Percentiles rank a stretch among this genome's conserved stretches.
Evolutionary conservation across 2,113 vertebrate genomes (phyloP).

Genomic region (Colistium nudipinnis): DNA sequence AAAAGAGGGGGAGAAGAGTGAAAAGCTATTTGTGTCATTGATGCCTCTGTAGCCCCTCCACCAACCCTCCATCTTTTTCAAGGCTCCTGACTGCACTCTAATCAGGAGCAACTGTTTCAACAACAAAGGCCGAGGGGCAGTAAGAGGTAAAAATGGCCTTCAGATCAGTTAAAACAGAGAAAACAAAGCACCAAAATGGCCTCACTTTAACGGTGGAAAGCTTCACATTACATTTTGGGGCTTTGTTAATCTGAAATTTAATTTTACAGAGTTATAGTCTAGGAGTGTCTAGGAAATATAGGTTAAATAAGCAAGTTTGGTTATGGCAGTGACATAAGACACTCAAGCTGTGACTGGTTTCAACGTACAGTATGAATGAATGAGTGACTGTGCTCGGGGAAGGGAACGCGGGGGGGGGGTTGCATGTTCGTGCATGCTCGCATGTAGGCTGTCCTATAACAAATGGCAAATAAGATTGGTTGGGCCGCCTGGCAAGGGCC

Average conservation of each 20-base stretch:
- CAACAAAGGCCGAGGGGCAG: conserved; percentile 72
- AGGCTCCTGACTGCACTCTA: conserved; percentile 74
- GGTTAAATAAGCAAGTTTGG: conserved; percentile 19
- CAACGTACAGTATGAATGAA: conserved; percentile 44
- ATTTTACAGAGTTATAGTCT: conserved; percentile 8
- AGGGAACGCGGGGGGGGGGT: conserved; percentile 15
- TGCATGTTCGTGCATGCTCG: conserved; percentile 62
- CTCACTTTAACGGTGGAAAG: conserved; percentile 51
- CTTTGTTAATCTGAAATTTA: conserved; percentile 17
- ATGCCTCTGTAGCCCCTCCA: conserved; percentile 72
- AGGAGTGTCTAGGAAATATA: background rate
- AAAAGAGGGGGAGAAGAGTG: conserved; percentile 65
- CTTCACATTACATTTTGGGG: background rate
- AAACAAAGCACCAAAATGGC: conserved; percentile 47
- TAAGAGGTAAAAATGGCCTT: conserved; percentile 59
- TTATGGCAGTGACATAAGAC: conserved; percentile 24
- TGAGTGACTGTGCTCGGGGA: conserved; percentile 51
- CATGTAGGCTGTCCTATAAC: conserved; percentile 53
- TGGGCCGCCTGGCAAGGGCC: conserved; percentile 69
- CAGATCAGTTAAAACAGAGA: conserved; percentile 59
- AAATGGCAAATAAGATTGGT: conserved; percentile 66
- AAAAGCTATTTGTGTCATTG: conserved; percentile 82
- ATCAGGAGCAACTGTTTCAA: conserved; percentile 86
- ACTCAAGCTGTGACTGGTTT: conserved; percentile 52
- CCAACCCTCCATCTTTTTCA: conserved; percentile 64